Percentiles rank a stretch among this genome's conserved stretches.
phyloP scores from a whole-genome alignment of 2,888 invertebrate genomes.

The Rutpela maculata region DNA sequence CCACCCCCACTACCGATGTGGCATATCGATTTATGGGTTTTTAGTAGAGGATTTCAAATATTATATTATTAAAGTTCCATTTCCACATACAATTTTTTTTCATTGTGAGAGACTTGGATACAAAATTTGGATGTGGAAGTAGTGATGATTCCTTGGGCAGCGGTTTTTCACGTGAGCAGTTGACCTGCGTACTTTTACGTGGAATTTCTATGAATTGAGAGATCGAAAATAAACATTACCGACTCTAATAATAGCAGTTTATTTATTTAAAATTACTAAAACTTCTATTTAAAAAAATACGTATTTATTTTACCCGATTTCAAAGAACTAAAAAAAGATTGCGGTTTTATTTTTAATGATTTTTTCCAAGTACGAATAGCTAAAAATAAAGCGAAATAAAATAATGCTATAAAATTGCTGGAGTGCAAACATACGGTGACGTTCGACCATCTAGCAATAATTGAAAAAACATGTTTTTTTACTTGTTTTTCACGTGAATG shows the following conservation, averaged over 20 bases:
- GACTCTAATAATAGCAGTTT: not conserved
- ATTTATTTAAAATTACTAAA: slow-evolving; percentile 20
- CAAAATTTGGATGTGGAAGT: no score
- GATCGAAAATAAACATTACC: slow-evolving; percentile 6
- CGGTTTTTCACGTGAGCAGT: not conserved
- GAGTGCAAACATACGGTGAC: slow-evolving; percentile 18
- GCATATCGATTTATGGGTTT: no score
- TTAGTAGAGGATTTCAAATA: no score
- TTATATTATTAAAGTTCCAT: no score
- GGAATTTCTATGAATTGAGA: not conserved
- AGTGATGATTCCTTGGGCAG: no score
- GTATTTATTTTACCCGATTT: slow-evolving; percentile 5
- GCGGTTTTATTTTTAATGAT: not conserved
- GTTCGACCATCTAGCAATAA: not conserved
- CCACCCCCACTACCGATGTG: no score
- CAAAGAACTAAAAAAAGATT: slow-evolving; percentile 19
- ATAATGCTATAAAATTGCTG: slow-evolving; percentile 9
- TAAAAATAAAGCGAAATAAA: slow-evolving; percentile 22
- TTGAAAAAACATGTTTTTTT: slow-evolving; percentile 20
- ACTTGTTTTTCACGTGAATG: slow-evolving; percentile 17
- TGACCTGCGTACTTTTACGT: not conserved
- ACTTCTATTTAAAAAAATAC: slow-evolving; percentile 1
- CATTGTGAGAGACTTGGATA: no score
- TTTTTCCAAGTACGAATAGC: not conserved
- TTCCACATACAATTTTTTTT: no score